Conservation (phyloP, 23 tunicate genomes). For the Halocynthia aurantium region DNA sequence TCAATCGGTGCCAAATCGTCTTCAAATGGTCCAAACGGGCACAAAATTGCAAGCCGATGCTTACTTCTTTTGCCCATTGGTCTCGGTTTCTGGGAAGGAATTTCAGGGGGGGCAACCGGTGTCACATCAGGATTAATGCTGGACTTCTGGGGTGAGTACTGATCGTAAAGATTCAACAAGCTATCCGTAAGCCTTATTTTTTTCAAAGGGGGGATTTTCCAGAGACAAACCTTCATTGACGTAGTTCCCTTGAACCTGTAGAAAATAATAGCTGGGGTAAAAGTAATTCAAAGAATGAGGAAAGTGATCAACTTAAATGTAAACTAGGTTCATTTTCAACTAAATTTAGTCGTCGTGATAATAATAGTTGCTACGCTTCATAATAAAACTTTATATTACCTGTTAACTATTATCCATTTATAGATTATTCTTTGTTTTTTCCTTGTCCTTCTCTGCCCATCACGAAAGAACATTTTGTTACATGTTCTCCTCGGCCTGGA, state of each 20-base stretch:
- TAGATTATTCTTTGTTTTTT: slow-evolving; percentile 24
- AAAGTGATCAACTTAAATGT: no score
- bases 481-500: background rate
- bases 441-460: background rate
- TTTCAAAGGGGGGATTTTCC: slow-evolving; percentile 26
- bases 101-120: background rate
- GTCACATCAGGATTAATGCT: background rate
- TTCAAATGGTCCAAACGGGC: slow-evolving; percentile 14
- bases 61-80: slow-evolving; percentile 28
- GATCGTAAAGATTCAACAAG: slow-evolving; percentile 28
- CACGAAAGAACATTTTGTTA: background rate
- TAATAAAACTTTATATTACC: slow-evolving; percentile 13
- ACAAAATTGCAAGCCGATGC: slow-evolving; percentile 9
- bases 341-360: no score
- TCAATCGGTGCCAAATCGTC: background rate
- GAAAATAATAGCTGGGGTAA: background rate
- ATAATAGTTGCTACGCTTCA: background rate
- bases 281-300: no score
- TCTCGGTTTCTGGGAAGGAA: slow-evolving; percentile 9
- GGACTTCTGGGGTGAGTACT: slow-evolving; percentile 37
- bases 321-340: background rate
- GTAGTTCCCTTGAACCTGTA: slow-evolving; percentile 41
- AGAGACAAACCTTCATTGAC: slow-evolving; percentile 43
- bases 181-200: slow-evolving; percentile 22
- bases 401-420: slow-evolving; percentile 62